Percentiles rank a stretch among this genome's conserved stretches.
Conservation (phyloP, 92 coral and sea anemone species). For the Porites evermanni region DNA sequence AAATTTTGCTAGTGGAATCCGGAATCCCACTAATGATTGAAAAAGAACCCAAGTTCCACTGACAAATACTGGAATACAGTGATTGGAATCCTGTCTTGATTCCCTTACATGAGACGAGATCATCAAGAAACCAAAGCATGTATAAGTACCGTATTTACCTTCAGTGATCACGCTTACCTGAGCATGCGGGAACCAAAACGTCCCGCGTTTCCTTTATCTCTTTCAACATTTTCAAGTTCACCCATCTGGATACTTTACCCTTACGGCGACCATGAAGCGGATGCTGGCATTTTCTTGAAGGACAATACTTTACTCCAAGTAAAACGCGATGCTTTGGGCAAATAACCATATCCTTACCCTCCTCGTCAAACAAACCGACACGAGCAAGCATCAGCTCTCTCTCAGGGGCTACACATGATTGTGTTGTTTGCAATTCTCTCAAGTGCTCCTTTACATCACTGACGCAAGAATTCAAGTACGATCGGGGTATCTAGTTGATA, state of each 20-base stretch:
- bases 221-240: slow-evolving; percentile 14
- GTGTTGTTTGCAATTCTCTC: slow-evolving; percentile 1
- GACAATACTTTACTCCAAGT: slow-evolving; percentile 24
- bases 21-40: no score
- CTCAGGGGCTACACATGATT: slow-evolving; percentile 18
- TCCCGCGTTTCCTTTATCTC: slow-evolving; percentile 29
- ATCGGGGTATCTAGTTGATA: no score
- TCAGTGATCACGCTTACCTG: slow-evolving; percentile 25
- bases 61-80: background rate
- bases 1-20: no score
- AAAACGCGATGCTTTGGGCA: slow-evolving; percentile 32
- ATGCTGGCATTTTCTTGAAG: slow-evolving; percentile 17
- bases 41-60: no score
- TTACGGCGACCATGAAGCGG: slow-evolving; percentile 30
- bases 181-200: slow-evolving; percentile 23
- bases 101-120: slow-evolving; percentile 8
- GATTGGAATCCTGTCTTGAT: slow-evolving; percentile 10
- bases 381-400: slow-evolving; percentile 18
- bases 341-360: slow-evolving; percentile 21
- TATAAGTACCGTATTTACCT: background rate
- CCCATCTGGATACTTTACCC: slow-evolving; percentile 12
- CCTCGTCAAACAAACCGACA: slow-evolving; percentile 18
- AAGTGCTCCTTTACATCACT: slow-evolving; percentile 27
- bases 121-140: slow-evolving; percentile 9
- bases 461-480: background rate